Conservation (phyloP, 2,888 invertebrate species). For the Hoplodrina blanda region DNA sequence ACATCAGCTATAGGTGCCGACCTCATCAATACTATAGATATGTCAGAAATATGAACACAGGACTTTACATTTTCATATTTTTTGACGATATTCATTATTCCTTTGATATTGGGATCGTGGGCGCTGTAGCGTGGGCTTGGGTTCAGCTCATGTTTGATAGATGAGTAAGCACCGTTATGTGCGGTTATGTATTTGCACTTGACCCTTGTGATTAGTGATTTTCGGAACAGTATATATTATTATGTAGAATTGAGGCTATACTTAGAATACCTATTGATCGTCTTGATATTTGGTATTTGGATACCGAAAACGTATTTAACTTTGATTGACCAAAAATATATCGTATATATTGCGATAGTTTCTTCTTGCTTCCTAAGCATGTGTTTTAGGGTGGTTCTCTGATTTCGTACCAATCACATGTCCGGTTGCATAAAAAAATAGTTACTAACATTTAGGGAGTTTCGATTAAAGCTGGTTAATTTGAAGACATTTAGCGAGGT, state of each 20-base stretch:
- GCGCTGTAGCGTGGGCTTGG: constrained; percentile 36
- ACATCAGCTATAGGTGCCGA: not conserved
- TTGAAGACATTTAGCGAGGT: no score
- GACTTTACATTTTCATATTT: constrained; percentile 19
- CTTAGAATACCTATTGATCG: not conserved
- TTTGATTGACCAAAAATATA: no score
- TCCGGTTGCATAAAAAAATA: no score
- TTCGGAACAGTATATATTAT: not conserved
- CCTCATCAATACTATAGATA: not conserved
- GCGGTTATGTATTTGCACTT: constrained; percentile 22
- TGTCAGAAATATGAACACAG: constrained; percentile 4
- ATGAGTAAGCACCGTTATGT: constrained; percentile 27
- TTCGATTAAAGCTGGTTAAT: no score
- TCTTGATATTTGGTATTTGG: not conserved
- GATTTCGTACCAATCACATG: no score
- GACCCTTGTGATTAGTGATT: not conserved
- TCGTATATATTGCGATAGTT: no score
- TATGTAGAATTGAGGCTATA: not conserved
- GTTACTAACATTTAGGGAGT: no score
- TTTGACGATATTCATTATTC: constrained; percentile 29
- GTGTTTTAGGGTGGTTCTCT: no score
- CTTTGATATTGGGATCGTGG: constrained; percentile 23
- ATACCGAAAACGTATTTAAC: no score
- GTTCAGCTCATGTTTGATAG: constrained; percentile 45
- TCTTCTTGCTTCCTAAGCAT: no score